Evolutionary conservation across 2,888 invertebrate species (phyloP), one percentile per base, ranked within the genome.

Genomic region (Acronicta aceris): DNA sequence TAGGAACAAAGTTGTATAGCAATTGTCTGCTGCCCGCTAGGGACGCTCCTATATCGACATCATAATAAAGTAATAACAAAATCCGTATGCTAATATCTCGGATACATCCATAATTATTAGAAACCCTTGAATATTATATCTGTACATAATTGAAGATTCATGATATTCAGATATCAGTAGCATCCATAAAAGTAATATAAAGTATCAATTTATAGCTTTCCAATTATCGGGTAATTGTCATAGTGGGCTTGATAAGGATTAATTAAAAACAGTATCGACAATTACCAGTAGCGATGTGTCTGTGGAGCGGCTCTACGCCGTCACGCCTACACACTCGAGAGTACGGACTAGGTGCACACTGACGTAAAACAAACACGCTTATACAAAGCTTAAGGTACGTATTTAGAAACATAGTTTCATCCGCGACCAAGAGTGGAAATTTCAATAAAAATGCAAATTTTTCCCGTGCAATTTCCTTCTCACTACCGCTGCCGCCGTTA

Each of bases 371-470:
- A 83, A 81, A 81, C 78, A 81, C 80, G 81, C 81, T 84, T 85
- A 86, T 87, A 89, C 88, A 85, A 87, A 89, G 85, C 87, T 91
- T 87, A 88, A 89, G 87, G 86, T 91, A 89, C 84, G 85, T 90
- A 90, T 88, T 90, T 89, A 90, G 85, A 90, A 85, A 89, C 87
- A 89, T 90, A 92, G 90, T 92, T 91, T 90, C 88, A 90, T 90
- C 88, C 88, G 82, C 86, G 87, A 83, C 86, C 89, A 88, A 87
- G 89, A 92, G 89, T 92, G 89, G 91, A 92, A 93, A 92, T 88
- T 93, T 92, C 93, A 92, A 94, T 94, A 94, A 93, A 94, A 91
- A 94, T 94, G 94, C 89, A 90, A 94, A 94, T 93, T 91, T 88
- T 87, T 85, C 83, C 83, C 81, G 64, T 86, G 88, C 91, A 91